Evolutionary conservation across 2,797 vertebrate species (phyloP).

Genomic region (Tauraco hartlaubi): DNA sequence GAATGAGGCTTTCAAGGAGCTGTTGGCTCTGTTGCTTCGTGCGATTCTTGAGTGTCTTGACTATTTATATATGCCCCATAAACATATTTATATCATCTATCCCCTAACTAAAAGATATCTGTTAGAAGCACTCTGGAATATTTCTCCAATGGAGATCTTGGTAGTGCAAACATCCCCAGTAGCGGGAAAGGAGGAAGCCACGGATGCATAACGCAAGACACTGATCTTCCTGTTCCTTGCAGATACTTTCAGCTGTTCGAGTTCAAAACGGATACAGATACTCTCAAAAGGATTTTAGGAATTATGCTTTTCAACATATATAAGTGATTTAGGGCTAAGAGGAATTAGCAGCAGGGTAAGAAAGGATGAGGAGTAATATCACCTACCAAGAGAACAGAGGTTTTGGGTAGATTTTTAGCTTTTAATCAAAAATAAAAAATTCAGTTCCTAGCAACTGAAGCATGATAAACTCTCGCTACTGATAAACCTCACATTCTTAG

Average conservation of each 20-base stretch:
- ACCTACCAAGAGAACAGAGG: background rate
- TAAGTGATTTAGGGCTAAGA: background rate
- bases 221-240: background rate
- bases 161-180: background rate
- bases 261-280: background rate
- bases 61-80: background rate
- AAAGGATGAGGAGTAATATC: background rate
- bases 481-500: background rate
- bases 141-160: background rate
- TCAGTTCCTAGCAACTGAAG: background rate
- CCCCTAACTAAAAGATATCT: background rate
- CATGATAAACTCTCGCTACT: background rate
- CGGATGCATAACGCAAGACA: background rate
- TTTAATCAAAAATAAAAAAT: background rate
- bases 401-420: background rate
- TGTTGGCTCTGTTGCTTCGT: background rate
- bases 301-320: background rate
- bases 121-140: background rate
- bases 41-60: background rate
- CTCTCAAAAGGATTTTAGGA: background rate
- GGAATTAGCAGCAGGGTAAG: background rate
- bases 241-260: background rate
- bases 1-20: background rate
- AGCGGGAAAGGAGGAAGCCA: background rate
- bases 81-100: background rate